Base-by-base conservation (phyloP, 2,797 vertebrate genomes). In the Oryzias sinensis region DNA sequence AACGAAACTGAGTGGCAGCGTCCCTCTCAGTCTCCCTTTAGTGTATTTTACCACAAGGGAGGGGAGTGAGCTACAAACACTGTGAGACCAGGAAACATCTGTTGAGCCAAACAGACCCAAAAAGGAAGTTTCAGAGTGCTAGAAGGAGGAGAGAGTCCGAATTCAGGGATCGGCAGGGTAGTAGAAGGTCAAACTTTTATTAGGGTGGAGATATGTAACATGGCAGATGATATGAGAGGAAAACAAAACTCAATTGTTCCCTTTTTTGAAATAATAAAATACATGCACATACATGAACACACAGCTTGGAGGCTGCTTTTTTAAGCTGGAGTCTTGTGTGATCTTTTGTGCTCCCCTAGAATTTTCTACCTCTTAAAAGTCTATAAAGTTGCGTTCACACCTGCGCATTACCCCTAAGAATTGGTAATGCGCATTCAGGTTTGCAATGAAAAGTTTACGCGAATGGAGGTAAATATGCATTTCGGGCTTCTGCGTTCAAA, bases 21-120 rank as follows among this genome's bases (percentile, higher is more conserved):
- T 68, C 53, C 44, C 70, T 59, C 57, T 55, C 43, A 57, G 40
- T 25, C 59, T 74, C 72, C 76, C 68, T 64, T 64, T 66, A 55
- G 63, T 59, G 74, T 66, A 68, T 84, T 81, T 82, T 59, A 76
- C 52, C 55, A 50, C 49, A 43, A 17, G 68, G 75, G 76, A 70
- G 57, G 84, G 72, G 87, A 65, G 79, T 53, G 76, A 68, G 74
- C 57, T 63, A 49, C 65, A 77, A 74, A 79, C 87, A 90, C 81
- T 56, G 89, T 89, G 89, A 84, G 84, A 87, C 89, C 91, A 95
- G 94, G 95, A 96, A 95, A 94, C 94, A 94, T 94, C 96, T 97
- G 96, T 93, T 90, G 90, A 92, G 92, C 90, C 87, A 89, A 87
- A 90, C 90, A 90, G 88, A 72, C 91, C 77, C 55, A 78, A 88